Evolutionary conservation across 1,140 invertebrate genomes (phyloP), one percentile per base, ranked within the genome.

Genomic region (Papilio helenus): DNA sequence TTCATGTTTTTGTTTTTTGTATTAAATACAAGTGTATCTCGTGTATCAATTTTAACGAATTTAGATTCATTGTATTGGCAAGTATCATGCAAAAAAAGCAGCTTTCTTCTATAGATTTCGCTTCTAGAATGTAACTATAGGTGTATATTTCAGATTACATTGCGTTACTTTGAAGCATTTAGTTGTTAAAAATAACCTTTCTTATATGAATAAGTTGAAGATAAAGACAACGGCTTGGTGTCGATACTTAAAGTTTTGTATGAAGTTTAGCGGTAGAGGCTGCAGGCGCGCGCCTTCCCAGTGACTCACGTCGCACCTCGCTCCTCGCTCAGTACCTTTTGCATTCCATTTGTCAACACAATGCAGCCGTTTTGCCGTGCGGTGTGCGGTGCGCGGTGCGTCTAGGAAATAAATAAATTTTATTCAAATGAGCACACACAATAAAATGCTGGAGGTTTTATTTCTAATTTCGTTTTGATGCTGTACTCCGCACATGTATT

Each of bases 341-440:
- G 87, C 88, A 92, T 93, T 92, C 88, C 89, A 82, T 83, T 86
- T 85, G 79, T 86, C 85, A 81, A 87, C 81, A 82, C 80, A 84
- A 81, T 85, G 83, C 81, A 20, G 72, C 55, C 71, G 55, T 72
- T 81, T 78, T 85, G 77, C 74, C 61, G 58, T 79, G 55, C 51
- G n/a, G 72, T 46, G 72, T 55, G 78, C 49, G 73, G 72, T 34
- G 72, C 55, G 78, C 39, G 73, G 77, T 72, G 71, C 76, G 16
- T 74, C 73, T 77, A 74, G 44, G 44, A 74, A 74, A 74, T 74
- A 51, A 73, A 73, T 73, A 73, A 49, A 20, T 26, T 9, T 10
- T 49, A 46, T 26, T 23, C 12, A 73, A 73, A 73, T 73, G 44
- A 73, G 5, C n/a, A 65, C 26, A 2, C 26, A 26, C 14, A 26